Conservation (phyloP, 2,113 vertebrate genomes). For the Tympanuchus pallidicinctus region DNA sequence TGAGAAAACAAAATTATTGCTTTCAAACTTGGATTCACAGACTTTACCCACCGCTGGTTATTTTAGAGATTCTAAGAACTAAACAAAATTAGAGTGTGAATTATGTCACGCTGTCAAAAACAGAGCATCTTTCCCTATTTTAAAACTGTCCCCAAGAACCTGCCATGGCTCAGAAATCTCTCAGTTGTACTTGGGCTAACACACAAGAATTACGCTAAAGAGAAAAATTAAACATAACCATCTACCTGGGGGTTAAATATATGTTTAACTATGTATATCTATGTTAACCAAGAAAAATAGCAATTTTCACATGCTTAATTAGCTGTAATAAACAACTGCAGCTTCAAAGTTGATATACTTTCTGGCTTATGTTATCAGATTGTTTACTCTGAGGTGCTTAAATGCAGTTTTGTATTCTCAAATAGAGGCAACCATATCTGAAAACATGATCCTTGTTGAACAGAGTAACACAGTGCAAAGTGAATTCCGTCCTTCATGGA, state of each 20-base stretch:
- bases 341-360: background rate
- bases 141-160: slow-evolving; percentile 21
- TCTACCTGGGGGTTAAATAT: background rate
- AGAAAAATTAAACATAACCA: background rate
- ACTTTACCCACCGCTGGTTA: slow-evolving; percentile 43
- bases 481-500: background rate
- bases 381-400: background rate
- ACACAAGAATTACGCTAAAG: background rate
- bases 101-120: slow-evolving; percentile 54
- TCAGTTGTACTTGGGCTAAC: background rate
- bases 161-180: background rate
- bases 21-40: slow-evolving; percentile 14
- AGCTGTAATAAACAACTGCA: background rate
- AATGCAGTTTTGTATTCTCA: background rate
- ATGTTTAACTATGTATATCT: background rate
- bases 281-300: background rate
- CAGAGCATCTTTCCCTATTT: slow-evolving; percentile 11
- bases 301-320: background rate
- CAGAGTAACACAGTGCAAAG: background rate
- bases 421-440: background rate
- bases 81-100: slow-evolving; percentile 61
- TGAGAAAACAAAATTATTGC: background rate
- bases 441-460: background rate
- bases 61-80: slow-evolving; percentile 40
- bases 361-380: background rate